These are phyloP conservation scores for Ecdyonurus torrentis DNA, from an alignment of 2,888 invertebrate species.

Conservation along the genomic window DNA sequence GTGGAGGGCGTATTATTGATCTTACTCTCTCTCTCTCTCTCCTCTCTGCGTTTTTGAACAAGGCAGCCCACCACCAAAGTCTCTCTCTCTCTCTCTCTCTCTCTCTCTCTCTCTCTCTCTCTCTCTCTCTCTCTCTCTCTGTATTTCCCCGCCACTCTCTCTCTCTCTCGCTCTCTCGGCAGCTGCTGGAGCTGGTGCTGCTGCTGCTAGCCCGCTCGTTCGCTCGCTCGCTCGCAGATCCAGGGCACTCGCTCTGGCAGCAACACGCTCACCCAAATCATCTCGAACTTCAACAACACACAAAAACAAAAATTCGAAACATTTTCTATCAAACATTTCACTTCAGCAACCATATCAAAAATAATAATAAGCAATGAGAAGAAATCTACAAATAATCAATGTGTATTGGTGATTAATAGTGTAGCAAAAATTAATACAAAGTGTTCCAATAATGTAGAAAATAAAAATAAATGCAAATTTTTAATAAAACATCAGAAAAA, in stretches of 20 bases:
- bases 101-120: slow-evolving; percentile 2
- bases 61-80: slow-evolving; percentile 10
- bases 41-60: slow-evolving; percentile 10
- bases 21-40: slow-evolving; percentile 6
- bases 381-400: not conserved
- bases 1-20: not conserved
- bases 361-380: not conserved
- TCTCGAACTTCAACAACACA: slow-evolving; percentile 8
- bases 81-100: slow-evolving; percentile 11
- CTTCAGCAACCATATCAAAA: not conserved
- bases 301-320: no score
- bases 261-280: slow-evolving; percentile 3
- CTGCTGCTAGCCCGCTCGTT: slow-evolving; percentile 3
- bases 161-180: slow-evolving; percentile 10
- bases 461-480: no score
- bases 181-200: not conserved
- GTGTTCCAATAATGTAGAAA: no score
- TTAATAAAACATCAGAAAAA: no score
- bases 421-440: no score
- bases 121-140: slow-evolving; percentile 2
- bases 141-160: slow-evolving; percentile 13
- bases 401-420: not conserved
- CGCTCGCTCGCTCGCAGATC: slow-evolving; percentile 1
- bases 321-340: not conserved
- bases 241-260: slow-evolving; percentile 5